These are phyloP conservation scores for Nyctalus aviator DNA, from an alignment of 2,797 vertebrate species.

Conservation along the genomic window DNA sequence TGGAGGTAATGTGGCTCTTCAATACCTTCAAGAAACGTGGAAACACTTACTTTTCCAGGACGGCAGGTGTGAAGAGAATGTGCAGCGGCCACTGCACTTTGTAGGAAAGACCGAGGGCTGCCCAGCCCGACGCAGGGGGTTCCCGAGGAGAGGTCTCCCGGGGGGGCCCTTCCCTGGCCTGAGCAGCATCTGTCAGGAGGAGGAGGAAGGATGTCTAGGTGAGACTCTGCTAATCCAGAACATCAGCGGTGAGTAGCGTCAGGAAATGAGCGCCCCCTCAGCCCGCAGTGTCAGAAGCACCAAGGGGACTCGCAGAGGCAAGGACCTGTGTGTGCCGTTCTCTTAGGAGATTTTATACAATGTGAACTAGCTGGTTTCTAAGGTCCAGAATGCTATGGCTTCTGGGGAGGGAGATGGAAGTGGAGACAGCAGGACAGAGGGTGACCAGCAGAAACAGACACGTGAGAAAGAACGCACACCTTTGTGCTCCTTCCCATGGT, in stretches of 20 bases:
- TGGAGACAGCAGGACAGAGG: not conserved
- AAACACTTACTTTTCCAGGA: conserved; percentile 95
- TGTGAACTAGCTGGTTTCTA: not conserved
- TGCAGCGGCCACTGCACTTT: conserved; percentile 99
- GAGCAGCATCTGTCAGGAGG: conserved; percentile 88
- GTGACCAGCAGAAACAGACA: not conserved
- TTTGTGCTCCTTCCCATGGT: conserved; percentile 97
- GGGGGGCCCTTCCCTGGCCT: conserved; percentile 93
- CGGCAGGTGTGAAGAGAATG: conserved; percentile 98
- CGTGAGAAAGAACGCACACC: conserved; percentile 85
- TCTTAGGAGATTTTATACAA: not conserved
- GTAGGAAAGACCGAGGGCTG: conserved; percentile 97
- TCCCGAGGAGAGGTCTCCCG: conserved; percentile 96
- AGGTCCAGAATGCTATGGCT: not conserved
- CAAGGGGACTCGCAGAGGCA: not conserved
- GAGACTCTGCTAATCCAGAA: not conserved
- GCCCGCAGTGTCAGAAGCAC: not conserved
- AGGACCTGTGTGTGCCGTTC: not conserved
- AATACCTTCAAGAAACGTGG: not conserved
- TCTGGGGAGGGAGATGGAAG: not conserved
- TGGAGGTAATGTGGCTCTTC: not conserved
- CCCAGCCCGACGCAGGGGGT: conserved; percentile 95
- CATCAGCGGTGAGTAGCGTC: not conserved
- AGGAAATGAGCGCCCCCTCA: not conserved
- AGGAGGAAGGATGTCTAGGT: not conserved